Evolutionary conservation across 2,113 vertebrate species (phyloP), one percentile per base, ranked within the genome.

Genomic region (Vanacampus margaritifer): DNA sequence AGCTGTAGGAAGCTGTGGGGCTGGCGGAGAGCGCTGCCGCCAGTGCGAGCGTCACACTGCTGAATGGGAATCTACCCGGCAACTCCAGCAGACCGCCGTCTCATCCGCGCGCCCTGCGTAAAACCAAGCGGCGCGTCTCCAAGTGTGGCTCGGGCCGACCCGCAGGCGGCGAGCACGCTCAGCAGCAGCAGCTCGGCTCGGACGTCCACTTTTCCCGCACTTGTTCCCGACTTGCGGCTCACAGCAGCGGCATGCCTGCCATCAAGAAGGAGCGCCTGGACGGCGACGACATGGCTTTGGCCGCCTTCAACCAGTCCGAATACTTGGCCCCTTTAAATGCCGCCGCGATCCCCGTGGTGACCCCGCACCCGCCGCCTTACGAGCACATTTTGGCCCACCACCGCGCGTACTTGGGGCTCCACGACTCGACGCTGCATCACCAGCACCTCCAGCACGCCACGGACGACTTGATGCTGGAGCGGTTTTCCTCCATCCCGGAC

Each of bases 221-320:
- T 90, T 86, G 88, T 90, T 86, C 80, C 88, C 91, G 91, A 88
- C 91, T 74, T 88, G 68, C 90, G 86, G 83, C 59, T 7, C 53
- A 2, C 24, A 13, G 21, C 86, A 83, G 84, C 84, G 93, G 86
- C 93, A 98, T 98, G 96, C 96, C 96, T 79, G 95, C 95, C 37
- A 94, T 98, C 92, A 98, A 98, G 87, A 95, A 95, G 91, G 96
- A 98, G 91, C 88, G 94, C 76, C 89, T 92, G 81, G 94, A 96
- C 84, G 93, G 95, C 72, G 95, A 98, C 80, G 96, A 96, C 80
- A 92, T 96, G 91, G 94, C 95, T 81, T 85, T 98, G 87, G 93
- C 94, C 71, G 92, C 94, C 69, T 95, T 95, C 66, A 95, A 93
- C 89, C 95, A 93, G 82, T 90, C 94, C 87, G 94, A 93, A 85